A percentile compares a stretch with the other conserved stretches of the same genome.
Evolutionary conservation across 2,113 vertebrate genomes (phyloP).

Genomic region (Thomomys bottae): DNA sequence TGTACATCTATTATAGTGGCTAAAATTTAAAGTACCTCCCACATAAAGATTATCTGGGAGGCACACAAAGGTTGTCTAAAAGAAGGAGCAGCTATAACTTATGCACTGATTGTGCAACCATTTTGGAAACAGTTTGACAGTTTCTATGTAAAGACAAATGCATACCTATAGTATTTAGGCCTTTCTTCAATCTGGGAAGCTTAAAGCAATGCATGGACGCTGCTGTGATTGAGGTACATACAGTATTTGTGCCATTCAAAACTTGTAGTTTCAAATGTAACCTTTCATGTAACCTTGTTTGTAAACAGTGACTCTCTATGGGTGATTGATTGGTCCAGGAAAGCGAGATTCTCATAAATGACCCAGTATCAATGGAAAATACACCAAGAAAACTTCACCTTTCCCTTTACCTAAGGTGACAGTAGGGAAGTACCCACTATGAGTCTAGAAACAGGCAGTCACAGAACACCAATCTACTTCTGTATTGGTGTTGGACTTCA

Average conservation of each 20-base stretch:
- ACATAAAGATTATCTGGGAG: neutral
- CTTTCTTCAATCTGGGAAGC: neutral
- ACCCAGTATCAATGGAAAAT: neutral
- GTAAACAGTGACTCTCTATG: no score
- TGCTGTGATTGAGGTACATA: neutral
- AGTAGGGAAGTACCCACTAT: neutral
- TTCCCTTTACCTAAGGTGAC: no score
- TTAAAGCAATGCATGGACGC: neutral
- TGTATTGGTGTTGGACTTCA: neutral
- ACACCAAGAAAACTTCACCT: neutral
- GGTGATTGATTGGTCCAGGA: neutral
- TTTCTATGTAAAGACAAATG: neutral
- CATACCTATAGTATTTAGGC: neutral
- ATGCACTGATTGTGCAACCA: neutral
- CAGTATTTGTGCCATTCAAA: no score
- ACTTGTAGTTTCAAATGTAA: neutral
- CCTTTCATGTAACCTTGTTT: neutral
- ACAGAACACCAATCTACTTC: neutral
- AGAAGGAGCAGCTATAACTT: neutral
- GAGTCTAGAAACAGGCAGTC: neutral
- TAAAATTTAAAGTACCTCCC: conserved; percentile 5
- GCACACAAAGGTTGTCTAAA: no score
- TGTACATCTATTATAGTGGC: neutral
- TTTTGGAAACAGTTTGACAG: neutral
- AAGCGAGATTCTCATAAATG: neutral